Base-by-base conservation (phyloP, 23 tunicate species). In the Halocynthia roretzi region DNA sequence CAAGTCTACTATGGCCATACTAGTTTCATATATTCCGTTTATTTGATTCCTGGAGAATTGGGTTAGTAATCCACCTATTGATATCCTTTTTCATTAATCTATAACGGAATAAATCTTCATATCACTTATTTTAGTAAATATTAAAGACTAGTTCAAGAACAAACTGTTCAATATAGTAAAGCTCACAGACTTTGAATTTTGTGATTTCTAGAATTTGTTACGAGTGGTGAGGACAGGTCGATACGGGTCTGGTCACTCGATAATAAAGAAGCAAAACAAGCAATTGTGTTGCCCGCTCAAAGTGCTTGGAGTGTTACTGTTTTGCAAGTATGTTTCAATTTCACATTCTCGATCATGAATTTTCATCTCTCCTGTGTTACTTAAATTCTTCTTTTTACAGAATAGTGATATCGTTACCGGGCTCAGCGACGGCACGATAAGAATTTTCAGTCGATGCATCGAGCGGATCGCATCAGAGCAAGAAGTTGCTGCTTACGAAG, bases 371-470 rank as follows among this genome's bases (percentile, higher is more conserved):
- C 4, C 17, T 4, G 64, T 60, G 17, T 60, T 15, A 22, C 14
- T 22, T 17, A 68, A 68, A 18, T 12, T 68, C 50, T 14, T 71
- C 44, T 9, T 48, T n/a, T 52, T 67, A 18, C 18, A 86, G 72
- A 91, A 85, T 82, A 94, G 83, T 6, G 98, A 93, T 61, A 52
- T 93, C 55, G 98, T 89, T 50, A 83, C 77, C 7, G 93, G 84
- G 49, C 74, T 91, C 50, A 87, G 89, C 68, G 98, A 93, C 77
- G 86, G 83, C 10, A 78, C 94, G 14, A 71, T 87, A 11, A 62
- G 94, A 85, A 76, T 93, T 18, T 93, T 87, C 75, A 78, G 90
- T 6, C 48, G 77, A 31, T 44, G 75, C 8, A 61, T 52, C 10
- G 56, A 53, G 7, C 78, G 85, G 9, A 19, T 51, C 20, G 98